These are phyloP conservation scores for Heterodera schachtii DNA, from an alignment of 1,140 invertebrate genomes.

Conservation along the genomic window DNA sequence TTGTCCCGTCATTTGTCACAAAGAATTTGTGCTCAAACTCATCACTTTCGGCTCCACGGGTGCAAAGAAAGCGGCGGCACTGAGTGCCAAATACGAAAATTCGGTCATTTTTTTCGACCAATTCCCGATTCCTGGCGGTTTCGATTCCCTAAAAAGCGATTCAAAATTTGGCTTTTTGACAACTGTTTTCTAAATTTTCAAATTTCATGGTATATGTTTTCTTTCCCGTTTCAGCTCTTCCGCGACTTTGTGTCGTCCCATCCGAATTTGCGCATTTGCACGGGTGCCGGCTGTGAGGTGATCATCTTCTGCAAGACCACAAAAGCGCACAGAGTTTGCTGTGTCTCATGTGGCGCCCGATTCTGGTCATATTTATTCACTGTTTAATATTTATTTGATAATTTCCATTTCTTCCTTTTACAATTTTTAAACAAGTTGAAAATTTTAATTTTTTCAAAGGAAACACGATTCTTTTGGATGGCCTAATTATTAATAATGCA, in stretches of 20 bases:
- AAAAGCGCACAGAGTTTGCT: slow-evolving; percentile 79
- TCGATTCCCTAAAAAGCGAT: too few relatives aligned
- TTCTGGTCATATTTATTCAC: slow-evolving; percentile 74
- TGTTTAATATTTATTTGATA: too few relatives aligned
- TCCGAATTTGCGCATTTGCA: slow-evolving; percentile 78
- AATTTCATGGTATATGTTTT: neutral
- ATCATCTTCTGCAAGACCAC: slow-evolving; percentile 78
- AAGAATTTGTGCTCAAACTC: slow-evolving; percentile 89
- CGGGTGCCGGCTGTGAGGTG: slow-evolving; percentile 90
- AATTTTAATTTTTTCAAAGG: too few relatives aligned
- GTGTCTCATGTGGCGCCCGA: slow-evolving; percentile 76
- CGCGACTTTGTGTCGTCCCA: slow-evolving; percentile 85
- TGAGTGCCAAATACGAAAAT: slow-evolving; percentile 88
- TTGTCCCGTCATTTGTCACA: slow-evolving; percentile 86
- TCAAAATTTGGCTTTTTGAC: too few relatives aligned
- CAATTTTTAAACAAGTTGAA: too few relatives aligned
- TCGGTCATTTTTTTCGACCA: slow-evolving; percentile 69
- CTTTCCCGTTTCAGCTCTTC: slow-evolving; percentile 71
- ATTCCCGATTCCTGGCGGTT: neutral
- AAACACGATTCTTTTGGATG: slow-evolving; percentile 57
- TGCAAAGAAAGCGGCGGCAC: neutral
- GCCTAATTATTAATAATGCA: too few relatives aligned
- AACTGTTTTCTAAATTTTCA: neutral
- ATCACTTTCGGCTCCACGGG: slow-evolving; percentile 67
- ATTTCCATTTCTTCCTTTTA: too few relatives aligned